Base-by-base conservation (phyloP, 2,797 vertebrate genomes). In the Dendrocincla tyrannina region DNA sequence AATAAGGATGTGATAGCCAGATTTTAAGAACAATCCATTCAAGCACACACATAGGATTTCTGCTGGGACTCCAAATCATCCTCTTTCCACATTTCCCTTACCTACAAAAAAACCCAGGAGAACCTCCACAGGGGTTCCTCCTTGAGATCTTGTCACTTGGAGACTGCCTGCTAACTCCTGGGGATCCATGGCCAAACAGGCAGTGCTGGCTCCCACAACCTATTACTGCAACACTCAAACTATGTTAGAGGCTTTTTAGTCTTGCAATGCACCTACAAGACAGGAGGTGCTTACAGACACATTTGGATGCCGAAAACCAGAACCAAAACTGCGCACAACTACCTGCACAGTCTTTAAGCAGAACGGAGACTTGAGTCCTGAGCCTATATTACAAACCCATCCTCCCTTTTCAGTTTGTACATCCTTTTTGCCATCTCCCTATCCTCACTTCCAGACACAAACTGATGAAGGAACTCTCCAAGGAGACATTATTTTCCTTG, bases 111-210 rank as follows among this genome's bases (percentile, higher is more conserved):
- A 56, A 85, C 35, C 22, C 11, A 56, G 9, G 25, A 68, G 39
- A 73, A 56, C 30, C 12, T 56, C 64, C 17, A 55, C 0, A 2
- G n/a, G 10, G 5, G 33, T 64, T 49, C 14, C 18, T 56, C 66
- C 33, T 14, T 4, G 12, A 63, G n/a, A 56, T 66, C 42, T 33
- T 23, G 11, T 7, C 25, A 12, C 23, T 30, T 30, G 49, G 12
- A 56, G 17, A 88, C 3, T 35, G 22, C 46, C 32, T 84, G 24
- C 17, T 35, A 25, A 60, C 11, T 39, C 19, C 56, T 53, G 6
- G 44, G 19, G 32, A 67, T 13, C n/a, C 64, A 39, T 0, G 0
- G 78, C 15, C 53, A n/a, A 30, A 32, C 0, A 0, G 33, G 41
- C 70, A 80, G 50, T 0, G 1, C 50, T 59, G 52, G 28, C 62